phyloP scores from a whole-genome alignment of 37 sponge, comb jelly and placozoan genomes.

The Aplysina aerophoba region DNA sequence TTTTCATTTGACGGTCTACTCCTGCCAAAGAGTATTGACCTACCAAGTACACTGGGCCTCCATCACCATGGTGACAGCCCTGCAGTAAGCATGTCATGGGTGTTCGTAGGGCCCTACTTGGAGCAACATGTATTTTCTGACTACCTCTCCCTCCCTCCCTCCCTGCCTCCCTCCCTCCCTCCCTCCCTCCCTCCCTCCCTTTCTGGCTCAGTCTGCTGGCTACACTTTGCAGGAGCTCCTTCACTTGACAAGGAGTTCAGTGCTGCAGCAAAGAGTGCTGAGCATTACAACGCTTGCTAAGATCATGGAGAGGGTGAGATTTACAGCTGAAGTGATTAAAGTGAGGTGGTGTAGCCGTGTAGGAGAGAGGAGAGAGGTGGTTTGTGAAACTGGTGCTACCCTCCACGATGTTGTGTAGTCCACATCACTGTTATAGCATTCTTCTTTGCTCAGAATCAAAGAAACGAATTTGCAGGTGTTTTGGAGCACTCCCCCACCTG shows the following conservation, averaged over 20 bases:
- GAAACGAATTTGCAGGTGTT: slow-evolving; percentile 42
- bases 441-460: slow-evolving; percentile 24
- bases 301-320: slow-evolving; percentile 52
- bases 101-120: not conserved
- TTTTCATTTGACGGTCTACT: slow-evolving; percentile 82
- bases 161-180: not conserved
- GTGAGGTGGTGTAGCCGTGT: not conserved
- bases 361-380: too few relatives aligned
- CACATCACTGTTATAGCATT: not conserved
- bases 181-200: not conserved
- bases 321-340: not conserved
- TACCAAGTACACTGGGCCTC: slow-evolving; percentile 68
- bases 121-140: not conserved
- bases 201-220: slow-evolving; percentile 44
- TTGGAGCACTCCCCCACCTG: slow-evolving; percentile 44
- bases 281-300: slow-evolving; percentile 61
- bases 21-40: slow-evolving; percentile 44
- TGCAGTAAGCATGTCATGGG: slow-evolving; percentile 30
- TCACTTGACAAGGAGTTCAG: slow-evolving; percentile 65
- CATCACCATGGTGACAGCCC: slow-evolving; percentile 95
- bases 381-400: not conserved
- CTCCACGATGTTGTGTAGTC: not conserved
- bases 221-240: slow-evolving; percentile 84
- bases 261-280: slow-evolving; percentile 80
- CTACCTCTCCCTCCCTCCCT: not conserved